Conservation (phyloP, 2,113 vertebrate genomes). For the Romanogobio albipinnatus region DNA sequence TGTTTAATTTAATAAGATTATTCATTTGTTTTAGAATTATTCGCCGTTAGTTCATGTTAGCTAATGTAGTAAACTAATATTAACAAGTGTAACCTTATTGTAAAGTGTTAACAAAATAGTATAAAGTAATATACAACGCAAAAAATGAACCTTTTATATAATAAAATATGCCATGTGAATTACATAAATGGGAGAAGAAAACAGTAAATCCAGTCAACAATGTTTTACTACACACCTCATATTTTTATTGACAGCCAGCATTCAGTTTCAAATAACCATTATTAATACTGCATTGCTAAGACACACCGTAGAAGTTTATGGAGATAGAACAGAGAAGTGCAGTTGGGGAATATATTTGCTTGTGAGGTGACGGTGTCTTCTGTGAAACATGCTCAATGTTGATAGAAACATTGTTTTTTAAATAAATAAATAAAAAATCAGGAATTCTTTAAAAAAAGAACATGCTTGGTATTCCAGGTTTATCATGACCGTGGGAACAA, state of each 20-base stretch:
- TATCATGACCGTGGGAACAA: neutral
- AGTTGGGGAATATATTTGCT: neutral
- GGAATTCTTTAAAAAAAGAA: conserved; percentile 25
- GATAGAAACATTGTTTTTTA: conserved; percentile 26
- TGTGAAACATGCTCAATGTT: conserved; percentile 41
- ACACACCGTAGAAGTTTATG: neutral
- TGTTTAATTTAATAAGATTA: too few relatives aligned
- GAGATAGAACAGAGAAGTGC: conserved; percentile 3
- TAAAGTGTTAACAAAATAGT: too few relatives aligned
- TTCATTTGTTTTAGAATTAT: too few relatives aligned
- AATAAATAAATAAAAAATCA: neutral
- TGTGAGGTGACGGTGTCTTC: conserved; percentile 17
- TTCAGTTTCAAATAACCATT: neutral
- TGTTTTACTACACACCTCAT: neutral
- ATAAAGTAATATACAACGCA: too few relatives aligned
- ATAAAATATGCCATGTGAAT: neutral
- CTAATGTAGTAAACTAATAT: too few relatives aligned
- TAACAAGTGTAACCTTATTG: too few relatives aligned
- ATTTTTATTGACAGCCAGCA: conserved; percentile 19
- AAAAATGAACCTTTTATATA: too few relatives aligned
- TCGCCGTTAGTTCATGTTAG: too few relatives aligned
- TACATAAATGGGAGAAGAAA: too few relatives aligned
- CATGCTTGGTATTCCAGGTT: neutral
- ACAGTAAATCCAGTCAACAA: neutral
- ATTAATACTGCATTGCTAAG: neutral